These are phyloP conservation scores for Biston betularia DNA, from an alignment of 2,888 invertebrate species.

Conservation along the genomic window DNA sequence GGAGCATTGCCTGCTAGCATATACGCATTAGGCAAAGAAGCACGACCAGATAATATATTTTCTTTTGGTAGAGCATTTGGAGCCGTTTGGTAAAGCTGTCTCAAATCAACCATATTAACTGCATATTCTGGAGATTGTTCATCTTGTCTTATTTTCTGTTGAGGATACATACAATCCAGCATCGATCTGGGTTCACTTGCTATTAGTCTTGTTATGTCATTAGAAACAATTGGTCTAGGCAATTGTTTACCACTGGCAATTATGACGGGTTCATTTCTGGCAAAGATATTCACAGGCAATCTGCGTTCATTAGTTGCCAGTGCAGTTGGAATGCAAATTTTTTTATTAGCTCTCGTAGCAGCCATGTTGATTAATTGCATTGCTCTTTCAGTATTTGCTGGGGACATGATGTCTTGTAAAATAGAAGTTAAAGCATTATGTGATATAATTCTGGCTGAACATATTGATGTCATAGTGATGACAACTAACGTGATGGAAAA, in stretches of 20 bases:
- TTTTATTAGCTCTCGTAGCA: slow-evolving; percentile 23
- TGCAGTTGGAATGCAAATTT: slow-evolving; percentile 15
- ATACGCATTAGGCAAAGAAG: slow-evolving; percentile 6
- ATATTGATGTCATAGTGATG: slow-evolving; percentile 20
- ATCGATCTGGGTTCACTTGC: background rate
- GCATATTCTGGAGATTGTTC: slow-evolving; percentile 2
- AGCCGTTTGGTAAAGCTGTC: slow-evolving; percentile 27
- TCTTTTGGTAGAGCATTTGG: slow-evolving; percentile 16
- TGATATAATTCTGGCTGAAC: slow-evolving; percentile 37
- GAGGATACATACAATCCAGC: slow-evolving; percentile 13
- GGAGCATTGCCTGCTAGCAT: background rate
- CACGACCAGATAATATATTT: slow-evolving; percentile 11
- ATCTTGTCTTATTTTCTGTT: slow-evolving; percentile 10
- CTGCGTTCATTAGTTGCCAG: slow-evolving; percentile 21
- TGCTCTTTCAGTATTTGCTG: slow-evolving; percentile 50
- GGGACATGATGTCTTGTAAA: slow-evolving; percentile 56
- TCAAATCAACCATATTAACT: slow-evolving; percentile 26
- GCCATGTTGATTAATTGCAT: slow-evolving; percentile 47
- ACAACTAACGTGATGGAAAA: slow-evolving; percentile 1
- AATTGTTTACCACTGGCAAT: background rate
- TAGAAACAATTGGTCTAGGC: slow-evolving; percentile 22
- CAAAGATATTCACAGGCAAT: background rate
- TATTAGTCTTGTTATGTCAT: slow-evolving; percentile 26
- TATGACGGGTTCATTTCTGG: background rate
- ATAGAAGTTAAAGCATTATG: slow-evolving; percentile 42